A percentile compares a stretch with the other conserved stretches of the same genome.
phyloP scores from a whole-genome alignment of 1,140 invertebrate genomes.

The Cylas formicarius region DNA sequence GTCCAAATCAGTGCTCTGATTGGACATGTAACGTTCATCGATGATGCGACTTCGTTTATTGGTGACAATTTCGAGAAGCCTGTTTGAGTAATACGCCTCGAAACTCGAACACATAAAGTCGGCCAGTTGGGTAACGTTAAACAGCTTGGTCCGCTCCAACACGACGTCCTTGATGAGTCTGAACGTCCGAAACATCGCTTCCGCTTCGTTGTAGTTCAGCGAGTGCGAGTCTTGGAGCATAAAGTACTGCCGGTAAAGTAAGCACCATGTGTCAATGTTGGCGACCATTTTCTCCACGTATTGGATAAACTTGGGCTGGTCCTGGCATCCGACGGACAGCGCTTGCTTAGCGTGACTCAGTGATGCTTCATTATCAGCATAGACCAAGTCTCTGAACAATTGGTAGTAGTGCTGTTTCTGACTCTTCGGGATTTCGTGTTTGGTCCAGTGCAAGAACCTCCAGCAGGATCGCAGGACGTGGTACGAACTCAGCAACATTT shows the following conservation, averaged over 20 bases:
- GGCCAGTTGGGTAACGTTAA: conserved; percentile 10
- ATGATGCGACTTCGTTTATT: conserved; percentile 4
- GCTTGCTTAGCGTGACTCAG: conserved; percentile 6
- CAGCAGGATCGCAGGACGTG: conserved; percentile 6
- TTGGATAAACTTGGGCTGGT: conserved; percentile 11
- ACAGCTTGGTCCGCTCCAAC: conserved; percentile 10
- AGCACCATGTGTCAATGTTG: conserved; percentile 4
- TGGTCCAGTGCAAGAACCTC: conserved; percentile 6
- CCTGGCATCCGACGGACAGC: conserved; percentile 9
- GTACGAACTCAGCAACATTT: conserved; percentile 10
- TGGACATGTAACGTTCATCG: conserved; percentile 1
- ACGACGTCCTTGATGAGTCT: conserved; percentile 5
- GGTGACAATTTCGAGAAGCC: conserved; percentile 12
- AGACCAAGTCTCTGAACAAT: conserved; percentile 12
- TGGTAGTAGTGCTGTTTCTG: conserved; percentile 14
- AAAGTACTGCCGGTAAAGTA: conserved; percentile 10
- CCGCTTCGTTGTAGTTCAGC: conserved; percentile 11
- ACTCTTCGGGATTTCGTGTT: conserved; percentile 7
- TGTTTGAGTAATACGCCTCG: conserved; percentile 9
- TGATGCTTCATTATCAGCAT: conserved; percentile 7
- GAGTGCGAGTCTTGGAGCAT: neutral
- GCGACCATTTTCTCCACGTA: conserved; percentile 12
- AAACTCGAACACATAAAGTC: conserved; percentile 13
- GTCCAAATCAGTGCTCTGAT: neutral
- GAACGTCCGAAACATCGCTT: conserved; percentile 7